phyloP scores from a whole-genome alignment of 2,888 invertebrate species.

The Papilio gigon region DNA sequence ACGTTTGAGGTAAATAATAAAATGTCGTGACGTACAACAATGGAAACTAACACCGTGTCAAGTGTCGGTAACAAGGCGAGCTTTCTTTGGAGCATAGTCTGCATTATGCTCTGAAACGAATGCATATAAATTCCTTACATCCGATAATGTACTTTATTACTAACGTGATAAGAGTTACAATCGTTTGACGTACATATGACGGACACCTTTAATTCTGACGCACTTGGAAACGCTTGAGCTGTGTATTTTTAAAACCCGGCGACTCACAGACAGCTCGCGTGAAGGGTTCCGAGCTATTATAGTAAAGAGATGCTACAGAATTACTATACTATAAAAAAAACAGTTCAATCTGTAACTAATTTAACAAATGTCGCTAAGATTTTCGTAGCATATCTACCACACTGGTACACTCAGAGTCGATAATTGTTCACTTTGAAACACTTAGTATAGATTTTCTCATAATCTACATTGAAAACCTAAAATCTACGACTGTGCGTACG shows the following conservation, averaged over 20 bases:
- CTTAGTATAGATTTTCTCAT: too few species aligned
- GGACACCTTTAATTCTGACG: slow-evolving; percentile 41
- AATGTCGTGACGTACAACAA: slow-evolving; percentile 53
- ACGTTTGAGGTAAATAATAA: not conserved
- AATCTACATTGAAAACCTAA: too few species aligned
- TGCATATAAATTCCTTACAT: slow-evolving; percentile 24
- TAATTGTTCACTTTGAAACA: too few species aligned
- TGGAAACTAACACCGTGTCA: slow-evolving; percentile 65
- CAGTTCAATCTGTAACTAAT: too few species aligned
- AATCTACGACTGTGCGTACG: too few species aligned
- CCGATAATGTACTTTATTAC: slow-evolving; percentile 38
- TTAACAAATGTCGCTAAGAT: too few species aligned
- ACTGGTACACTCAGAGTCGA: too few species aligned
- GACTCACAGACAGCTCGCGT: slow-evolving; percentile 13
- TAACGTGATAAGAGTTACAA: slow-evolving; percentile 28
- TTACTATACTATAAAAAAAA: not conserved
- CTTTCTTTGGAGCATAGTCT: slow-evolving; percentile 70
- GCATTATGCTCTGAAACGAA: slow-evolving; percentile 54
- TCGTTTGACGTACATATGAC: slow-evolving; percentile 3
- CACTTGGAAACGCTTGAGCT: slow-evolving; percentile 39
- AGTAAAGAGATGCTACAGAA: slow-evolving; percentile 8
- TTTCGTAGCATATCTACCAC: too few species aligned
- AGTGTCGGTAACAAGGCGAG: slow-evolving; percentile 76
- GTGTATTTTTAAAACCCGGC: slow-evolving; percentile 39
- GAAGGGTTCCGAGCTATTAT: slow-evolving; percentile 22